Conservation (phyloP, 1,140 invertebrate species). For the Nautilus pompilius region DNA sequence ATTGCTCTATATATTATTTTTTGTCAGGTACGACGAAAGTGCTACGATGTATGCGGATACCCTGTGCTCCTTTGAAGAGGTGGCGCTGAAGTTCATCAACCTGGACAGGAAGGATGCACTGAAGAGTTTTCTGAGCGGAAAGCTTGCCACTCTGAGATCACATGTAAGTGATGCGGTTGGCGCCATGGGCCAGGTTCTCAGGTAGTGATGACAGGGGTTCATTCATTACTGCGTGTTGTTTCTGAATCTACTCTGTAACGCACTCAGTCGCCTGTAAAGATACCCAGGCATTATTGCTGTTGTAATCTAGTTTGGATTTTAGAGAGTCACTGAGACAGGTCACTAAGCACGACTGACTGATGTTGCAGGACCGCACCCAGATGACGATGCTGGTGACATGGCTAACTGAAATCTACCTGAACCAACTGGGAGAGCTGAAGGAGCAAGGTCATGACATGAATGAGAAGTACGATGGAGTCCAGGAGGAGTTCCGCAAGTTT, state of each 20-base stretch:
- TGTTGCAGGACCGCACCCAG: slow-evolving; percentile 62
- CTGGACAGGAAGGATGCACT: slow-evolving; percentile 78
- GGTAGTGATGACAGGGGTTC: too few relatives aligned
- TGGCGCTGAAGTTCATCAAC: slow-evolving; percentile 88
- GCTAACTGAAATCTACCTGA: slow-evolving; percentile 88
- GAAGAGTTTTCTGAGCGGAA: slow-evolving; percentile 77
- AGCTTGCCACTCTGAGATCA: slow-evolving; percentile 37
- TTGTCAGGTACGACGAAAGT: slow-evolving; percentile 70
- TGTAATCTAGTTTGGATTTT: too few relatives aligned
- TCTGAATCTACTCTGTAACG: too few relatives aligned
- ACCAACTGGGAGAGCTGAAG: slow-evolving; percentile 71
- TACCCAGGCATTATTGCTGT: too few relatives aligned
- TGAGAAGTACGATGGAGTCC: slow-evolving; percentile 65
- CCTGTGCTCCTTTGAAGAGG: slow-evolving; percentile 88
- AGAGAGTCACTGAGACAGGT: too few relatives aligned
- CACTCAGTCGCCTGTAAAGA: too few relatives aligned
- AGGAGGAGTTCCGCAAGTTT: slow-evolving; percentile 69
- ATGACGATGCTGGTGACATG: slow-evolving; percentile 89
- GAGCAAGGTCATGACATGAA: slow-evolving; percentile 61
- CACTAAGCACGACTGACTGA: too few relatives aligned
- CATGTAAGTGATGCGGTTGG: slow-evolving; percentile 35
- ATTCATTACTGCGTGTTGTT: too few relatives aligned
- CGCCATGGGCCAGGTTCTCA: too few relatives aligned
- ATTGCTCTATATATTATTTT: too few relatives aligned
- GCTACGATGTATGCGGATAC: slow-evolving; percentile 85